Percentiles rank a stretch among this genome's conserved stretches.
phyloP scores from a whole-genome alignment of 2,888 invertebrate species.

The Laothoe populi region DNA sequence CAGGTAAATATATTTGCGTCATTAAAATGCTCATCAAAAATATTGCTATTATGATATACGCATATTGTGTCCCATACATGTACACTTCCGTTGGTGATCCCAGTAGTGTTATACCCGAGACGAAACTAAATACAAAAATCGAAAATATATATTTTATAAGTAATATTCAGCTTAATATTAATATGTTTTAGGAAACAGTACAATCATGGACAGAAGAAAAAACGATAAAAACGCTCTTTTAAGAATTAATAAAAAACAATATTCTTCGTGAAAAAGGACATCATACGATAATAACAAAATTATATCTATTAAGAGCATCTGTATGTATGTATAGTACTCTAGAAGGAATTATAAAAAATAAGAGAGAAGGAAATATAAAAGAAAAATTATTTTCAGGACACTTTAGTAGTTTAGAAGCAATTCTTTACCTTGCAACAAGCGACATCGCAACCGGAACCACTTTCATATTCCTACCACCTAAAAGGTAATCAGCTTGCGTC shows the following conservation, averaged over 20 bases:
- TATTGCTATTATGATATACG: conserved; percentile 86
- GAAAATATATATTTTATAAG: conserved; percentile 17
- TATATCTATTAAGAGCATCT: no score
- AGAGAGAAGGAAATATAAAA: not conserved
- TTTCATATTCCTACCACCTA: conserved; percentile 93
- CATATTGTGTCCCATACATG: conserved; percentile 91
- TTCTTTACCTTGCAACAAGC: conserved; percentile 90
- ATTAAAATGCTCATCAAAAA: conserved; percentile 87
- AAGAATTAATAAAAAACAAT: no score
- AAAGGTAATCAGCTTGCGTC: conserved; percentile 89
- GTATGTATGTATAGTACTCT: no score
- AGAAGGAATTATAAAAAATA: not conserved
- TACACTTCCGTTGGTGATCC: conserved; percentile 93
- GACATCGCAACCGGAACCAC: conserved; percentile 93
- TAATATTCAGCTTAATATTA: not conserved
- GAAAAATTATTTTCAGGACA: not conserved
- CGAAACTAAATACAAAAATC: conserved; percentile 79
- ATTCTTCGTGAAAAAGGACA: no score
- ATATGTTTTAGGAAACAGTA: no score
- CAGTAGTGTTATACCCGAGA: conserved; percentile 91
- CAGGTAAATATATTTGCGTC: conserved; percentile 88
- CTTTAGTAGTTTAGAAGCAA: not conserved
- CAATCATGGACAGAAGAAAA: no score
- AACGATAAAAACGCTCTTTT: no score
- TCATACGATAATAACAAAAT: no score